Evolutionary conservation across 2,888 invertebrate species (phyloP).

Genomic region (Smittia aterrima): DNA sequence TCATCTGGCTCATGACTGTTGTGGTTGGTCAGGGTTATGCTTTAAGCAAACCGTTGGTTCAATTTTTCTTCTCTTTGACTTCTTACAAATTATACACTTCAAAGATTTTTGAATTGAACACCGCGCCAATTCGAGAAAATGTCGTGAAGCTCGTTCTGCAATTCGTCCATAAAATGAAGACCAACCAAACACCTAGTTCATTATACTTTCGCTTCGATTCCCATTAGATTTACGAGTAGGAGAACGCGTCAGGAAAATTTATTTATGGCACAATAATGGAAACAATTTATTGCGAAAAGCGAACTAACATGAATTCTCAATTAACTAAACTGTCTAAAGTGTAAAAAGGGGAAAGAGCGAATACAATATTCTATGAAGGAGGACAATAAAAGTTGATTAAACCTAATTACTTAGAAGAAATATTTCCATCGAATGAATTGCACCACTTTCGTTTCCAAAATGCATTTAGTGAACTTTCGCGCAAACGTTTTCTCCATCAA

Average conservation of each 20-base stretch:
- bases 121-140: neutral
- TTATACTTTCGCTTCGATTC: neutral
- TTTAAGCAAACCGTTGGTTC: neutral
- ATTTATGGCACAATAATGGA: neutral
- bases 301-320: neutral
- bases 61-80: neutral
- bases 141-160: neutral
- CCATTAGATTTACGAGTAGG: neutral
- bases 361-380: too few species aligned
- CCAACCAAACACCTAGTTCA: neutral
- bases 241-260: neutral
- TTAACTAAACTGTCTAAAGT: neutral
- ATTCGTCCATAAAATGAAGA: neutral
- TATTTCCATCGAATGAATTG: too few species aligned
- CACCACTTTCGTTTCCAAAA: too few species aligned
- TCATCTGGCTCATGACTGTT: slow-evolving; percentile 11
- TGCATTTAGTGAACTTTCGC: too few species aligned
- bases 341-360: too few species aligned
- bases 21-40: slow-evolving; percentile 18
- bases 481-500: too few species aligned
- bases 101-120: neutral
- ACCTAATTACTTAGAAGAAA: too few species aligned
- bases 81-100: too few species aligned
- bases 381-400: too few species aligned
- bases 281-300: neutral